Conservation (phyloP, 2,113 vertebrate species). For the Alligator mississippiensis region DNA sequence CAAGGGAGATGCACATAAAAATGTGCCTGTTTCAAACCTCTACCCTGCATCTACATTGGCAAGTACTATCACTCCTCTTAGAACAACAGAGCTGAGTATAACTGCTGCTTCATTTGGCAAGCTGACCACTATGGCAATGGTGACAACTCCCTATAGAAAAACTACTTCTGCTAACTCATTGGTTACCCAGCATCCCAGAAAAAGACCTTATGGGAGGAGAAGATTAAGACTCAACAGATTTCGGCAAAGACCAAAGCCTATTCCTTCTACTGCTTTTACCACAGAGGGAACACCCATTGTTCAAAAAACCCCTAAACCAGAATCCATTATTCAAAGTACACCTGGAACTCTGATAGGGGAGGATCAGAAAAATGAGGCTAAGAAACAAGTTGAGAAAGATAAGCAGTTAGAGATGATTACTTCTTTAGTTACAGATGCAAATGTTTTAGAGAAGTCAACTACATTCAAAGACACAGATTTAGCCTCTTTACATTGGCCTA, state of each 20-base stretch:
- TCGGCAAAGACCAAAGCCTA: conserved; percentile 64
- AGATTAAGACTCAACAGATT: conserved; percentile 77
- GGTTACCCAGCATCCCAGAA: conserved; percentile 68
- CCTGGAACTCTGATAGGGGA: not conserved
- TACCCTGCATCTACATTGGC: not conserved
- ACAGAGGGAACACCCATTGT: rapidly evolving
- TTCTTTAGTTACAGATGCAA: not conserved
- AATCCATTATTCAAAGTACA: not conserved
- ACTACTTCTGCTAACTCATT: not conserved
- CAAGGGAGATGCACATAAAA: not conserved
- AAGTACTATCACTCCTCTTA: not conserved
- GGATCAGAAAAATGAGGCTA: not conserved
- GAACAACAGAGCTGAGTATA: not conserved
- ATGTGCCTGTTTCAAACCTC: not conserved
- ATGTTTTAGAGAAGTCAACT: conserved; percentile 15
- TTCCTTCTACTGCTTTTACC: not conserved
- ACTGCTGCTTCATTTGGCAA: not conserved
- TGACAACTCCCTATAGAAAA: not conserved
- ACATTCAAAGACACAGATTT: not conserved
- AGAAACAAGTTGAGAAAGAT: not conserved
- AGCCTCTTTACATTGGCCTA: not conserved
- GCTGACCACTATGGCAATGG: not conserved
- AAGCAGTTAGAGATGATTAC: not conserved
- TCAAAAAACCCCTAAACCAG: not conserved
- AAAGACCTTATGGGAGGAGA: conserved; percentile 76